Percentiles rank a stretch among this genome's conserved stretches.
phyloP scores from a whole-genome alignment of 2,888 invertebrate species.

The Apocheima hispidaria region DNA sequence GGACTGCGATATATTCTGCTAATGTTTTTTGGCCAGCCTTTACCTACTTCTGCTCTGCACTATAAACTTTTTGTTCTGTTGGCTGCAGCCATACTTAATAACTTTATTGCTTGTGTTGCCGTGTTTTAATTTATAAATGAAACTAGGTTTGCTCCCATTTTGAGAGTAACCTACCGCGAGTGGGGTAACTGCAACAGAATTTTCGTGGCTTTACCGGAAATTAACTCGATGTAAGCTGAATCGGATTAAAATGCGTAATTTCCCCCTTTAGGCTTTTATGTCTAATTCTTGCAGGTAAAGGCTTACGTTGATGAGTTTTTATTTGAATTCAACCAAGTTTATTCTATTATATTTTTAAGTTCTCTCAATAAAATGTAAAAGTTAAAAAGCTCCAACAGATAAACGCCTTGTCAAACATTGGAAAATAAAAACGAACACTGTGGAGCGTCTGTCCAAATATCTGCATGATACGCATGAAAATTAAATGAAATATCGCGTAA shows the following conservation, averaged over 20 bases:
- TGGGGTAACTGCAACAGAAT: slow-evolving; percentile 26
- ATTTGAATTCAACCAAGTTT: slow-evolving; percentile 18
- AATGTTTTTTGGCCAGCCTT: slow-evolving; percentile 74
- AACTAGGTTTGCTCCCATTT: slow-evolving; percentile 48
- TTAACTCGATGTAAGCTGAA: slow-evolving; percentile 62
- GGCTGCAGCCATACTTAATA: slow-evolving; percentile 69
- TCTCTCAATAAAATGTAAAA: slow-evolving; percentile 41
- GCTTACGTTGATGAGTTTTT: slow-evolving; percentile 36
- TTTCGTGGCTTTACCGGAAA: slow-evolving; percentile 31
- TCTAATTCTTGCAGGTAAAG: slow-evolving; percentile 27
- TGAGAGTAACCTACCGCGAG: slow-evolving; percentile 39
- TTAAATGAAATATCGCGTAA: neutral
- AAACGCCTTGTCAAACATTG: slow-evolving; percentile 17
- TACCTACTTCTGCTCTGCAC: slow-evolving; percentile 59
- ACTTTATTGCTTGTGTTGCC: slow-evolving; percentile 72
- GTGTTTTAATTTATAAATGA: slow-evolving; percentile 69
- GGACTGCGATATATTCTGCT: slow-evolving; percentile 64
- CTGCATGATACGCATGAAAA: neutral
- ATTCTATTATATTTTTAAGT: no score
- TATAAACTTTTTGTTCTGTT: slow-evolving; percentile 65
- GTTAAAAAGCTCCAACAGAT: slow-evolving; percentile 20
- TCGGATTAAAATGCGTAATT: slow-evolving; percentile 50
- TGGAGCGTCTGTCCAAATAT: slow-evolving; percentile 2
- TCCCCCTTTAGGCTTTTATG: slow-evolving; percentile 9
- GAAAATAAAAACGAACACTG: slow-evolving; percentile 8